phyloP scores from a whole-genome alignment of 2,113 vertebrate species.

The Odocoileus virginianus region DNA sequence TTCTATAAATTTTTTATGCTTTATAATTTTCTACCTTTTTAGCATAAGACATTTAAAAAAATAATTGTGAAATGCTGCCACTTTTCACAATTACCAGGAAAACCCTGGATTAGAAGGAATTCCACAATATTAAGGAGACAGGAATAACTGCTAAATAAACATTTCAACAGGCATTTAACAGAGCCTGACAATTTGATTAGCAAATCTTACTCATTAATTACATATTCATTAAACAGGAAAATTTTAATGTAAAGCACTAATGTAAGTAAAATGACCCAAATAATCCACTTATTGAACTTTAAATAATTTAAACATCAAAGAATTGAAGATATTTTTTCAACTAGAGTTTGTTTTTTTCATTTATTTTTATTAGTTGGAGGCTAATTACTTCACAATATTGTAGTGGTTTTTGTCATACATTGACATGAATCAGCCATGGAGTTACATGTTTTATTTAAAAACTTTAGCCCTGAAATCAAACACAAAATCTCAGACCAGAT shows the following conservation, averaged over 20 bases:
- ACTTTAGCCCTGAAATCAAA: neutral
- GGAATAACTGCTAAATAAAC: constrained; percentile 42
- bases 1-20: neutral
- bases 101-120: neutral
- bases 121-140: neutral
- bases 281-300: constrained; percentile 36
- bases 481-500: neutral
- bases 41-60: neutral
- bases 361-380: no score
- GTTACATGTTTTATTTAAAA: neutral
- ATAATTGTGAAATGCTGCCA: constrained; percentile 22
- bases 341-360: neutral
- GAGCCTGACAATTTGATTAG: constrained; percentile 44
- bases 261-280: constrained; percentile 44
- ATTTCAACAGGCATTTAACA: constrained; percentile 40
- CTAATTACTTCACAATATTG: no score
- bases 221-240: constrained; percentile 53
- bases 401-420: no score
- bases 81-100: neutral
- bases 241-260: constrained; percentile 14
- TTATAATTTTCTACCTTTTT: neutral
- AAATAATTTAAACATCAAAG: constrained; percentile 23
- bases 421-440: no score
- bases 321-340: neutral
- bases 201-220: constrained; percentile 43